Conservation (phyloP, 2,113 vertebrate genomes). For the Procavia capensis region DNA sequence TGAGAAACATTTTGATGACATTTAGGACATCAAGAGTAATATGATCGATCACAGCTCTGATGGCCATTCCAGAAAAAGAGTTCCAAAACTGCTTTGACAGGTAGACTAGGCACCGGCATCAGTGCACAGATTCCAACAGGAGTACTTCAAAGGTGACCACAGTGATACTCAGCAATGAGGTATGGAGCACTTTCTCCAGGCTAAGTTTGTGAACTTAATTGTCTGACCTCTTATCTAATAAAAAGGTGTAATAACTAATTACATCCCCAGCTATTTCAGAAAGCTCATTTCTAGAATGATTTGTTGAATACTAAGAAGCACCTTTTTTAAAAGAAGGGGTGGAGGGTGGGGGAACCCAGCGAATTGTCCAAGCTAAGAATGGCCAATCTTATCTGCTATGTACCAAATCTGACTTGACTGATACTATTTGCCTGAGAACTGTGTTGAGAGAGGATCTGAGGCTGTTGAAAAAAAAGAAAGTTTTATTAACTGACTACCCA, state of each 20-base stretch:
- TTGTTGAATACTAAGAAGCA: conserved; percentile 3
- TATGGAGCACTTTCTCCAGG: too few relatives aligned
- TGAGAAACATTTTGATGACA: too few relatives aligned
- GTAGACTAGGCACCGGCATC: too few relatives aligned
- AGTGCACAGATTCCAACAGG: too few relatives aligned
- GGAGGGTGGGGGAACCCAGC: background rate
- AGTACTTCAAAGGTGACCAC: too few relatives aligned
- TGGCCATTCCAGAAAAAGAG: too few relatives aligned
- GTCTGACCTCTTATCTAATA: too few relatives aligned
- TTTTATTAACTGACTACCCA: background rate
- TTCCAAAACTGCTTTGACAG: too few relatives aligned
- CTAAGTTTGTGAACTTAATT: too few relatives aligned
- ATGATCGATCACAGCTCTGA: too few relatives aligned
- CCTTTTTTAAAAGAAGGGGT: background rate
- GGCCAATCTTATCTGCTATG: background rate
- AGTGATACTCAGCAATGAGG: too few relatives aligned
- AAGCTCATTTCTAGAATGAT: conserved; percentile 14
- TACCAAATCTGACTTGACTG: background rate
- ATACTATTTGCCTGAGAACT: background rate
- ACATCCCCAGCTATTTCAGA: conserved; percentile 40
- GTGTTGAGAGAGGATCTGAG: background rate
- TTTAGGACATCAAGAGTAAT: too few relatives aligned
- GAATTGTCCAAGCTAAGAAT: background rate
- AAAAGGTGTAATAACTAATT: background rate
- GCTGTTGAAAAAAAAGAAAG: background rate